Percentiles rank a stretch among this genome's conserved stretches.
These are phyloP conservation scores for Rutilus rutilus DNA, from an alignment of 2,113 vertebrate species.

Conservation along the genomic window DNA sequence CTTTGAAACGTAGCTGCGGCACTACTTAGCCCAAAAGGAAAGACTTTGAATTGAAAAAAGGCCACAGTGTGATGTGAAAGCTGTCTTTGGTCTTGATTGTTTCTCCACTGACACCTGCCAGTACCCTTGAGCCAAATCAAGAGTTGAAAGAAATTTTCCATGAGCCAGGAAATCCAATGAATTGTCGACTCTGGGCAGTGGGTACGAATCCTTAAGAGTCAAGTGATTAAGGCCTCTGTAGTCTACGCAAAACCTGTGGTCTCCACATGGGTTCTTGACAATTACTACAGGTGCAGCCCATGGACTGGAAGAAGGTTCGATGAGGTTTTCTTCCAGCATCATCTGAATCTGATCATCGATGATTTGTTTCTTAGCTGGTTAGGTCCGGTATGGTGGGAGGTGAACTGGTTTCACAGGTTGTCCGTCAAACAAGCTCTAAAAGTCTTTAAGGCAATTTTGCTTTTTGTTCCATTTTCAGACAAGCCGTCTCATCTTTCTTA, in stretches of 20 bases:
- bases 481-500: background rate
- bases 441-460: background rate
- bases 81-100: slow-evolving; percentile 29
- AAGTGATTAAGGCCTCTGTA: background rate
- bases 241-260: background rate
- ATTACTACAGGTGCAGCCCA: too few species aligned
- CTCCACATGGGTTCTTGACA: background rate
- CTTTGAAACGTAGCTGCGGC: background rate
- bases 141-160: background rate
- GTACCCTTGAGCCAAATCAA: slow-evolving; percentile 12
- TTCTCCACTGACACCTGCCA: slow-evolving; percentile 43
- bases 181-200: background rate
- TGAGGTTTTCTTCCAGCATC: too few species aligned
- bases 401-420: background rate
- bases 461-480: background rate
- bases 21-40: background rate
- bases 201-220: background rate
- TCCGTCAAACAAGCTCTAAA: background rate
- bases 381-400: background rate
- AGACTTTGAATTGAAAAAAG: slow-evolving; percentile 38
- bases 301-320: too few species aligned
- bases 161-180: slow-evolving; percentile 40
- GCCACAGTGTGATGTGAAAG: background rate
- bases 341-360: too few species aligned
- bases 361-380: background rate